Conservation (phyloP, 2,113 vertebrate genomes). For the Prinia subflava region DNA sequence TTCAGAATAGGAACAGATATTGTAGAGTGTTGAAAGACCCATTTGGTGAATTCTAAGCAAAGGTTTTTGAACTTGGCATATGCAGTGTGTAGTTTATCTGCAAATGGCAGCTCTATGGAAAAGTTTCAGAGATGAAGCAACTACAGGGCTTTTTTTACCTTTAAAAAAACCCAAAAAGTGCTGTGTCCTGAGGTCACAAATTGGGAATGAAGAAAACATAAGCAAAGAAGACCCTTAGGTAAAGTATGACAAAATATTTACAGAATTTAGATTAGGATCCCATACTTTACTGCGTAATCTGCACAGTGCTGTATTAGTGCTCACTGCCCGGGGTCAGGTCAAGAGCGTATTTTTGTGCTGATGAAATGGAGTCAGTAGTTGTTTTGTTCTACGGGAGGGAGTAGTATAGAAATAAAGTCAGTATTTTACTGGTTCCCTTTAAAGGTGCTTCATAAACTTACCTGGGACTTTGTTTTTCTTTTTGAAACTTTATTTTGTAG, state of each 20-base stretch:
- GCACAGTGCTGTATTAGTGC: background rate
- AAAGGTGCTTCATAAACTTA: background rate
- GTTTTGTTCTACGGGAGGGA: background rate
- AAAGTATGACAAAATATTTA: background rate
- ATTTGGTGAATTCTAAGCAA: background rate
- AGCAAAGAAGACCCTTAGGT: background rate
- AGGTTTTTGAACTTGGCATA: background rate
- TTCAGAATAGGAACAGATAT: background rate
- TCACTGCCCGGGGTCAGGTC: background rate
- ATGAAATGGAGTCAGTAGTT: background rate
- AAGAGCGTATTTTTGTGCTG: background rate
- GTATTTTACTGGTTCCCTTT: background rate
- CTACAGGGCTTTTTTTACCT: background rate
- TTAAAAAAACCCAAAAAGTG: background rate
- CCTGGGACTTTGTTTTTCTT: too few species aligned
- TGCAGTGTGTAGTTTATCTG: background rate
- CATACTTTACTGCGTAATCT: background rate
- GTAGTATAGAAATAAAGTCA: background rate
- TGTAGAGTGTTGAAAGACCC: background rate
- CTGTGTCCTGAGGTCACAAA: background rate
- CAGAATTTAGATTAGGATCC: background rate
- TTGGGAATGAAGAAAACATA: background rate
- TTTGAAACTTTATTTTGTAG: background rate
- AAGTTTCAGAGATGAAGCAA: background rate
- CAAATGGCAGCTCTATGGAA: background rate